Evolutionary conservation across 2,113 vertebrate genomes (phyloP).

Genomic region (Casuarius casuarius): DNA sequence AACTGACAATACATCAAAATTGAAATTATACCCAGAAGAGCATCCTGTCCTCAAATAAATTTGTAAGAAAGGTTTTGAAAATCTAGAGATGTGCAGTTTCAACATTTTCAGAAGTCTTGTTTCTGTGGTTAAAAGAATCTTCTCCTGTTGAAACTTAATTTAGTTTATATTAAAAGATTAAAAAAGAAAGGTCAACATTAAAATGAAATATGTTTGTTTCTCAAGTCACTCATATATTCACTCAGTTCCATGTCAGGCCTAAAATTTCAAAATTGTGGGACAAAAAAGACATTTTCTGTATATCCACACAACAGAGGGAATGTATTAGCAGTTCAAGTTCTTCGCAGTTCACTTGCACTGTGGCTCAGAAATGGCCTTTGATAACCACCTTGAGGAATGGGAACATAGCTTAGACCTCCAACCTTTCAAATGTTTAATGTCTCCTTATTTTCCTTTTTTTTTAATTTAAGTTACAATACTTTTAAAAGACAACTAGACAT

Average conservation of each 20-base stretch:
- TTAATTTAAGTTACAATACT: not conserved
- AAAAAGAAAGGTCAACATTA: not conserved
- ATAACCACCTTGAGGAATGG: not conserved
- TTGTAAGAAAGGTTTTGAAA: not conserved
- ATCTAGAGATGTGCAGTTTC: slow-evolving; percentile 8
- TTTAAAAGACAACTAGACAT: not conserved
- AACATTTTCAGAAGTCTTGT: not conserved
- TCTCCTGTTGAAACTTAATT: not conserved
- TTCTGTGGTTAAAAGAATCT: not conserved
- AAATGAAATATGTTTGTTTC: not conserved
- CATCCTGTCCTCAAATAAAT: not conserved
- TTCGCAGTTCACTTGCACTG: not conserved
- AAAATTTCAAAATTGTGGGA: slow-evolving; percentile 30
- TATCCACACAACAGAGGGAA: not conserved
- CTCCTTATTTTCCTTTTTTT: not conserved
- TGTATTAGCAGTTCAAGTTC: not conserved
- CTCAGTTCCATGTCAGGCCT: not conserved
- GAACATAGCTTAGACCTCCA: not conserved
- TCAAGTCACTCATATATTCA: slow-evolving; percentile 1
- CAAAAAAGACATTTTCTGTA: not conserved
- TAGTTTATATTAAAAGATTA: slow-evolving; percentile 7
- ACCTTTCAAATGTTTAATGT: not conserved
- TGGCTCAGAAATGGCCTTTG: not conserved
- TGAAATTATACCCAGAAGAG: slow-evolving; percentile 17
- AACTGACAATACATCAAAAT: slow-evolving; percentile 7